Conservation (phyloP, 2,113 vertebrate species). For the Benitochromis conjunctus region DNA sequence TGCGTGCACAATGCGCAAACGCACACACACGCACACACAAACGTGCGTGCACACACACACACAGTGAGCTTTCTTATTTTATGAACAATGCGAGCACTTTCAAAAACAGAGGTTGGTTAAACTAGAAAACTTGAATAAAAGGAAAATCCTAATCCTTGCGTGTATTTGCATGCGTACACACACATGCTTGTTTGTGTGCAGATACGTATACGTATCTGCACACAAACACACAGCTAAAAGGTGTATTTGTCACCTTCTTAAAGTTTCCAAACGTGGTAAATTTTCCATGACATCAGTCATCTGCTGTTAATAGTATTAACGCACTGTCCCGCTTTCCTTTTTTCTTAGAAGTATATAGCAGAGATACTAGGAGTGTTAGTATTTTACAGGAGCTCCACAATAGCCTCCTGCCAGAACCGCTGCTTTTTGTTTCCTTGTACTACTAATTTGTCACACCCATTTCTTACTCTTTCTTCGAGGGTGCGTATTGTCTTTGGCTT, state of each 20-base stretch:
- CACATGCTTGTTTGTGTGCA: neutral
- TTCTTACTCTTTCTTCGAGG: conserved; percentile 22
- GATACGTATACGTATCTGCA: neutral
- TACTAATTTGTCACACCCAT: conserved; percentile 56
- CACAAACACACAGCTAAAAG: conserved; percentile 1
- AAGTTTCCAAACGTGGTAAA: conserved; percentile 13
- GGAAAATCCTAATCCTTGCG: neutral
- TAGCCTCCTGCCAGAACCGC: conserved; percentile 54
- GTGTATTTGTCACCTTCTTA: neutral
- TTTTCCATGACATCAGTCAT: conserved; percentile 71
- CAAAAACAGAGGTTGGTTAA: neutral
- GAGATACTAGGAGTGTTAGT: conserved; percentile 8
- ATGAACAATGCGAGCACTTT: neutral
- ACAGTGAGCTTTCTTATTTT: neutral
- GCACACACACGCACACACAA: neutral
- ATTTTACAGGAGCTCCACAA: conserved; percentile 47
- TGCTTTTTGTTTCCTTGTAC: conserved; percentile 52
- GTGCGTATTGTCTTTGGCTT: neutral
- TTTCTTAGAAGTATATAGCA: neutral
- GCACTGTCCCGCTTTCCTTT: neutral
- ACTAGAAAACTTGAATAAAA: neutral
- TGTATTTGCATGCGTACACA: neutral
- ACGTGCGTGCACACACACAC: neutral
- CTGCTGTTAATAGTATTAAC: conserved; percentile 53
- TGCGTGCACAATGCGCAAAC: neutral